Conservation (phyloP, 2,113 vertebrate species). For the Alethe diademata region DNA sequence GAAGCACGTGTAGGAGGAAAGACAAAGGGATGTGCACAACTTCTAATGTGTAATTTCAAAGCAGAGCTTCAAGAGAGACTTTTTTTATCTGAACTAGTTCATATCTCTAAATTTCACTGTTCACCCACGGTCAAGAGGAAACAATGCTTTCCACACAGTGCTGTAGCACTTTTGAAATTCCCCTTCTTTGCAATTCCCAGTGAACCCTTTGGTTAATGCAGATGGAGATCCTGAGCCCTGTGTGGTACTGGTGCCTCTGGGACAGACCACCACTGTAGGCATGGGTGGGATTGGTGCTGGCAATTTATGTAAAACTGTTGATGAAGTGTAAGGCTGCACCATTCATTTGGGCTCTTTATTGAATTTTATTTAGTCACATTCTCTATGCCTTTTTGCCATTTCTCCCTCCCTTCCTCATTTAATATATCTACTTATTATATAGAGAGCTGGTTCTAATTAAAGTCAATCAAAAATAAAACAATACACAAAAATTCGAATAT, state of each 20-base stretch:
- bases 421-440: conserved; percentile 12
- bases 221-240: neutral
- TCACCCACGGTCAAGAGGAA: neutral
- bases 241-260: neutral
- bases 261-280: neutral
- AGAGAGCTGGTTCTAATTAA: conserved; percentile 42
- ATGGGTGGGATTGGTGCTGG: neutral
- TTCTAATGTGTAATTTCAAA: neutral
- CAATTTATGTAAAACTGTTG: neutral
- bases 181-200: neutral
- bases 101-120: neutral
- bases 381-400: neutral
- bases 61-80: neutral
- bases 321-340: neutral
- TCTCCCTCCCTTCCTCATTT: neutral
- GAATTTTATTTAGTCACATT: neutral
- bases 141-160: neutral
- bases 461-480: conserved; percentile 45
- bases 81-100: neutral
- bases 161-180: neutral
- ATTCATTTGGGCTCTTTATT: neutral
- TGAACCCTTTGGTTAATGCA: neutral
- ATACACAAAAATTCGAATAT: conserved; percentile 20
- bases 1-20: neutral
- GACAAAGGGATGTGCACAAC: neutral